These are phyloP conservation scores for Megaleporinus macrocephalus DNA, from an alignment of 2,113 vertebrate species.

Conservation along the genomic window DNA sequence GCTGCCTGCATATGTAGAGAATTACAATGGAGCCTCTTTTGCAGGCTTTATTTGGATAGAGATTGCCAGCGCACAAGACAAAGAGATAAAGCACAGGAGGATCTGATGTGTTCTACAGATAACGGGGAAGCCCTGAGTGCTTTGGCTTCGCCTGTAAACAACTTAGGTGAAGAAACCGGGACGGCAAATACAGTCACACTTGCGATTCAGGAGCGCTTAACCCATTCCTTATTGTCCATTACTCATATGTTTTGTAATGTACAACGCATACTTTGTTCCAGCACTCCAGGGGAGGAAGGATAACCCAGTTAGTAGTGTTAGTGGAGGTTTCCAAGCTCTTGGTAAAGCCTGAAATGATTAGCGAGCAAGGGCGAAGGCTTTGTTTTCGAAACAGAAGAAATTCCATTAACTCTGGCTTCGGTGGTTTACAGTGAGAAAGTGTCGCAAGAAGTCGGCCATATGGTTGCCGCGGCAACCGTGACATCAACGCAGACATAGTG, in stretches of 20 bases:
- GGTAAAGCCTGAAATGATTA: not conserved
- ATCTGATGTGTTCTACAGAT: conserved; percentile 25
- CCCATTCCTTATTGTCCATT: not conserved
- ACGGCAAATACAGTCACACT: not conserved
- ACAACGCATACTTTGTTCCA: not conserved
- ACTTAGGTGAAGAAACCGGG: conserved; percentile 26
- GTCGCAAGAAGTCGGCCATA: conserved; percentile 81
- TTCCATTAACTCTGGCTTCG: conserved; percentile 26
- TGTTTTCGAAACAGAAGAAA: conserved; percentile 18
- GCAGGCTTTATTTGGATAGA: conserved; percentile 23
- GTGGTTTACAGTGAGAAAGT: conserved; percentile 70
- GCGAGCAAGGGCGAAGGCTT: not conserved
- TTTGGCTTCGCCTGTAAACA: conserved; percentile 10
- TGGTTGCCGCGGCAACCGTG: conserved; percentile 85
- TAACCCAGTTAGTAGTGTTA: not conserved
- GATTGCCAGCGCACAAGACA: conserved; percentile 3
- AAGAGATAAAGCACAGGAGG: conserved; percentile 17
- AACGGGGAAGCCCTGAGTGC: not conserved
- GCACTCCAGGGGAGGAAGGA: not conserved
- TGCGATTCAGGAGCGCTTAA: not conserved
- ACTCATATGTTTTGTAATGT: not conserved
- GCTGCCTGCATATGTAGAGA: conserved; percentile 54
- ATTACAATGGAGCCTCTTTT: conserved; percentile 57
- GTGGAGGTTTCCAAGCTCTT: not conserved
- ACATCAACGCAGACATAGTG: conserved; percentile 84